Evolutionary conservation across 2,888 invertebrate genomes (phyloP).

Genomic region (Timema podura): DNA sequence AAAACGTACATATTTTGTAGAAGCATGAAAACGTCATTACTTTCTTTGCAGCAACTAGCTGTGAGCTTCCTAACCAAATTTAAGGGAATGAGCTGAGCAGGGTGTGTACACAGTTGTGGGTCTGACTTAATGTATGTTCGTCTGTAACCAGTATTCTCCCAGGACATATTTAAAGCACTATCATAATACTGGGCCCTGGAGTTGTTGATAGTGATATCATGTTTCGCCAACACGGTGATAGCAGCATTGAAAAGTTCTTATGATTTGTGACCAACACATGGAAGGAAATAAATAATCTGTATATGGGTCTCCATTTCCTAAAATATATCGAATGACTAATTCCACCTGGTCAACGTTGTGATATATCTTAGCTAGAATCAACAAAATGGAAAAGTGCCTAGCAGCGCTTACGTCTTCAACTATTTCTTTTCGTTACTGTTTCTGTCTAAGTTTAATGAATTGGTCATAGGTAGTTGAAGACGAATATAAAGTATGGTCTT

Average conservation of each 20-base stretch:
- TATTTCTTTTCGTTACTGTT: not conserved
- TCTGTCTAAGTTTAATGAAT: not conserved
- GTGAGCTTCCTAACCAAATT: too few relatives aligned
- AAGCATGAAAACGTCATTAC: not conserved
- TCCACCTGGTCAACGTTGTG: constrained; percentile 7
- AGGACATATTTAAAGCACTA: not conserved
- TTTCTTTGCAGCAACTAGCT: not conserved
- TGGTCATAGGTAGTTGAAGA: not conserved
- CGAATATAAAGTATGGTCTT: not conserved
- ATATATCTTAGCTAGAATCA: not conserved
- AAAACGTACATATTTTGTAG: not conserved
- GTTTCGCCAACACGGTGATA: not conserved
- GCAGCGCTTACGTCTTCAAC: not conserved
- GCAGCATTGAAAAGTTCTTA: not conserved
- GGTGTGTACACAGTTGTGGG: not conserved
- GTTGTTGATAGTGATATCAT: not conserved
- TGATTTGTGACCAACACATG: not conserved
- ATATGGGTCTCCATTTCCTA: not conserved
- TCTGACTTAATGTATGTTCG: not conserved
- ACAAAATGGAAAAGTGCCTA: not conserved
- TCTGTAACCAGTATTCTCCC: not conserved
- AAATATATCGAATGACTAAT: not conserved
- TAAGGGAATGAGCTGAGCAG: too few relatives aligned
- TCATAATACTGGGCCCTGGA: not conserved
- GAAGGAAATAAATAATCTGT: not conserved